Base-by-base conservation (phyloP, 2,888 invertebrate species). In the Xestia rhomboidea region DNA sequence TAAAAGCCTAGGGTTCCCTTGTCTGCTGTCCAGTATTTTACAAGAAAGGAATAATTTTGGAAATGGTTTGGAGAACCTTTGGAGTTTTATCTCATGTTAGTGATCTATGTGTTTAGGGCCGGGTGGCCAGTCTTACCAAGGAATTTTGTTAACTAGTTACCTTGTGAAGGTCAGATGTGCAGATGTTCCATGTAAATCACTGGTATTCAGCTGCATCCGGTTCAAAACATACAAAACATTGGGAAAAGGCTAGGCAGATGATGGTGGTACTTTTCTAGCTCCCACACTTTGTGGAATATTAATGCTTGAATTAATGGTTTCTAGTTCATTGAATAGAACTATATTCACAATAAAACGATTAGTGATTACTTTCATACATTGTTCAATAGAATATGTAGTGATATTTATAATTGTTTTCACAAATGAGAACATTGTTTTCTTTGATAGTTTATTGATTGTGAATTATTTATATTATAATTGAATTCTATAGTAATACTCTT, bases 281-380 rank as follows among this genome's bases (percentile, higher is more conserved):
- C 34, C 24, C 49, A 44, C 18, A 79, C 7, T 69, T 51, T 54
- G 27, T 51, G 2, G 7, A 71, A 54, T 8, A 44, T 11, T 64
- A n/a, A 44, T 44, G 24, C 27, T 49, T 68, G 68, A 62, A 44
- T 51, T 18, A 51, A 41, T 30, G 15, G 6, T 57, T 66, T 78
- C 11, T n/a, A 49, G 21, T 64, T n/a, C 21, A 62, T 57, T 81
- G 57, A 27, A 18, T 60, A 57, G 3, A n/a, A 49, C 18, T 62
- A 27, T 63, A 81, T 81, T 51, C 15, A 74, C 51, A 81, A 79
- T 75, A 75, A 74, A 51, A 11, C 38, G 44, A 54, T 72, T 24
- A 51, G 41, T 44, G 34, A 27, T 38, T 34, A 62, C 38, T 21
- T 49, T n/a, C 7, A 24, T 44, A 49, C 44, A 67, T 54, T 81